Evolutionary conservation across 2,113 vertebrate genomes (phyloP).

Genomic region (Pipra filicauda): DNA sequence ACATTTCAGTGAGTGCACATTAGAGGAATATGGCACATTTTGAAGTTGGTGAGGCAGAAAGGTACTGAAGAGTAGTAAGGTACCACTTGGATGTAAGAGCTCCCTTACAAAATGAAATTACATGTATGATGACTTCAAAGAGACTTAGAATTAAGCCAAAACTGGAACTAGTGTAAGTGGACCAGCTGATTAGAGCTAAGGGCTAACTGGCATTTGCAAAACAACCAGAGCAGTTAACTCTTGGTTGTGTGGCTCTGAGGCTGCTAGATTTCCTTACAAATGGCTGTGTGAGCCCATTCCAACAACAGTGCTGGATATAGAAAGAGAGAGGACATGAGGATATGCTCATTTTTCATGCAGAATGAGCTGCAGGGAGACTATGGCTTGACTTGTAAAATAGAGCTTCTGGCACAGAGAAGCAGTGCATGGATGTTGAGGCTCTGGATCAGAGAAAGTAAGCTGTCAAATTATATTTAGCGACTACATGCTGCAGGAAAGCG

Average conservation of each 20-base stretch:
- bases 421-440: background rate
- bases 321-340: background rate
- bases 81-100: background rate
- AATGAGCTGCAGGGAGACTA: background rate
- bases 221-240: background rate
- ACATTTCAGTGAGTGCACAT: background rate
- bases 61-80: background rate
- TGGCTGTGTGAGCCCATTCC: background rate
- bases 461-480: constrained; percentile 40
- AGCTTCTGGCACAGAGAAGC: constrained; percentile 19
- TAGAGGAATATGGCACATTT: background rate
- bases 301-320: background rate
- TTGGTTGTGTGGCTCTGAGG: background rate
- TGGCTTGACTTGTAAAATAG: background rate
- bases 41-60: background rate
- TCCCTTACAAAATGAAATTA: background rate
- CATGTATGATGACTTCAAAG: background rate
- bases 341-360: background rate
- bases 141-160: constrained; percentile 30
- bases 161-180: constrained; percentile 2
- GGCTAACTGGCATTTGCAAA: background rate
- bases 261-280: background rate
- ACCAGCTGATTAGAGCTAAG: background rate
- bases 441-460: constrained; percentile 26
- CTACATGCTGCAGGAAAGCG: background rate